Evolutionary conservation across 1,140 invertebrate genomes (phyloP), one percentile per base, ranked within the genome.

Genomic region (Pinna nobilis): DNA sequence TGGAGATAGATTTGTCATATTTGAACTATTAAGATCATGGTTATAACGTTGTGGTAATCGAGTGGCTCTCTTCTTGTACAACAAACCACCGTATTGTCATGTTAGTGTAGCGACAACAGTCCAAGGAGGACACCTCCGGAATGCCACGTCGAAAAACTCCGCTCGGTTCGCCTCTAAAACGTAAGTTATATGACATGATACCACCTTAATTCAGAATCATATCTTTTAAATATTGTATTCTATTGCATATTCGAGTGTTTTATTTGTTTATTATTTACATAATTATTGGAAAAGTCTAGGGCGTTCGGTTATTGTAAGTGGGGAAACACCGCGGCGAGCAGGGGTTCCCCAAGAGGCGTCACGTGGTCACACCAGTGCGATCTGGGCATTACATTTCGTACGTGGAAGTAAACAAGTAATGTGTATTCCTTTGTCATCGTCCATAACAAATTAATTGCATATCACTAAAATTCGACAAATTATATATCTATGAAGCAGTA

Each of bases 141-240:
- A 63, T 63, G 59, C 59, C 59, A 63, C 59, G 59, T 63, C 39
- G 59, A 63, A 63, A 63, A 63, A 41, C 59, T 15, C n/a, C n/a
- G n/a, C 15, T 25, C n/a, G 59, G 37, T 9, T n/a, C 59, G 30
- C 23, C 28, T 20, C 18, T 23, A 44, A 35, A 63, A n/a, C 18
- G 59, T 63, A 41, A 41, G 59, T 44, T 9, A 11, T 44, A 11
- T 44, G n/a, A 44, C 39, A 44, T 44, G 39, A n/a, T n/a, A 44
- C n/a, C 9, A 11, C n/a, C 30, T n/a, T 25, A 41, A 25, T 18
- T 44, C 13, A 63, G 15, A 23, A 23, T 20, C 25, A 20, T 15
- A 23, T 39, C 13, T 37, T 61, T 39, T n/a, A n/a, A 59, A 7
- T 18, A n/a, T 59, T 9, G 28, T 44, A 25, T 63, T 41, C 13